phyloP scores from a whole-genome alignment of 2,888 invertebrate genomes.

The Agrotis exclamationis region DNA sequence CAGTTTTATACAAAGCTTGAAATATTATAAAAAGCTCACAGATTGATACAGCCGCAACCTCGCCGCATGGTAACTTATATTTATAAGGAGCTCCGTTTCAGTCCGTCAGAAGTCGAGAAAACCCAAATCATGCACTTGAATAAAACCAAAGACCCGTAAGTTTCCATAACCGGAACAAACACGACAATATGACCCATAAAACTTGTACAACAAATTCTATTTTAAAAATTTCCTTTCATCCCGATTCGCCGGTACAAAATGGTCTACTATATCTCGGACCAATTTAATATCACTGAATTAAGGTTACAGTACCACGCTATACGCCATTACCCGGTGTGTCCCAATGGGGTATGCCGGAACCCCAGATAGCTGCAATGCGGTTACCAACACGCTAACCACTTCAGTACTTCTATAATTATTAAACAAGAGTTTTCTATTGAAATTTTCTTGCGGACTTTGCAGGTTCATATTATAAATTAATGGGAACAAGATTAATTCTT shows the following conservation, averaged over 20 bases:
- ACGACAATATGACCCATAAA: not conserved
- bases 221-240: conserved; percentile 22
- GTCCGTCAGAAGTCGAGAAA: not conserved
- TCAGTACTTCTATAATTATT: conserved; percentile 51
- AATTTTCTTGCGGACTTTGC: conserved; percentile 28
- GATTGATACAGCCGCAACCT: not conserved
- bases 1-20: not conserved
- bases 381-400: conserved; percentile 53
- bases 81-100: not conserved
- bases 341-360: conserved; percentile 56
- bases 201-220: conserved; percentile 1
- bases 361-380: conserved; percentile 67
- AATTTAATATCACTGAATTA: conserved; percentile 59
- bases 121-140: not conserved
- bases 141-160: not conserved
- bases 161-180: not conserved
- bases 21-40: not conserved
- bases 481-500: not conserved
- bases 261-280: conserved; percentile 25
- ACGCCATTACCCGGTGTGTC: conserved; percentile 54
- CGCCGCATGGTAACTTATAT: not conserved
- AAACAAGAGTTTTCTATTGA: conserved; percentile 39
- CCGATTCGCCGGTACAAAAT: conserved; percentile 4
- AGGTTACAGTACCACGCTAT: conserved; percentile 35
- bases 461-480: conserved; percentile 12